Conservation (phyloP, 2,797 vertebrate species). For the Chrysolophus pictus region DNA sequence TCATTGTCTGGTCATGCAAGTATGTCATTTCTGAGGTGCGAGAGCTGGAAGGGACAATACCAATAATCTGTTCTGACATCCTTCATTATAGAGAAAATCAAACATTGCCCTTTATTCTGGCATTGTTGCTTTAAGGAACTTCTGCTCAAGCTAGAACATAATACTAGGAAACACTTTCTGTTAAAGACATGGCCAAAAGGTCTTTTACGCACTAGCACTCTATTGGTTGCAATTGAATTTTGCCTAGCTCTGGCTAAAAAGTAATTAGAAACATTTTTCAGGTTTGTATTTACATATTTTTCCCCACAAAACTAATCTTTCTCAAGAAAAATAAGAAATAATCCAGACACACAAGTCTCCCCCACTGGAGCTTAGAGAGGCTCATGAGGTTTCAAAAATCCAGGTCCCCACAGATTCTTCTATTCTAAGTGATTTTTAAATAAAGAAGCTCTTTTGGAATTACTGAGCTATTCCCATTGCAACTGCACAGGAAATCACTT, state of each 20-base stretch:
- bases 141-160: background rate
- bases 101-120: background rate
- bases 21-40: slow-evolving; percentile 7
- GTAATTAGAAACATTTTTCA: background rate
- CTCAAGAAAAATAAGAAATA: background rate
- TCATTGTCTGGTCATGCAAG: background rate
- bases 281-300: background rate
- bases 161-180: background rate
- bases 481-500: background rate
- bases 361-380: background rate
- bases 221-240: background rate
- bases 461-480: background rate
- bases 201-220: background rate
- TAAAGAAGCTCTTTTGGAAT: background rate
- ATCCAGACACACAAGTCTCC: background rate
- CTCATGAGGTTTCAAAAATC: background rate
- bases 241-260: background rate
- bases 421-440: background rate
- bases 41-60: slow-evolving; percentile 19
- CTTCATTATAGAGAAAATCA: background rate
- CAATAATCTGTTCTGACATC: slow-evolving; percentile 31
- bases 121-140: background rate
- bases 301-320: background rate
- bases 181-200: background rate
- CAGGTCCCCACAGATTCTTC: background rate